Percentiles rank a stretch among this genome's conserved stretches.
Conservation (phyloP, 2,113 vertebrate genomes). For the Lota lota region DNA sequence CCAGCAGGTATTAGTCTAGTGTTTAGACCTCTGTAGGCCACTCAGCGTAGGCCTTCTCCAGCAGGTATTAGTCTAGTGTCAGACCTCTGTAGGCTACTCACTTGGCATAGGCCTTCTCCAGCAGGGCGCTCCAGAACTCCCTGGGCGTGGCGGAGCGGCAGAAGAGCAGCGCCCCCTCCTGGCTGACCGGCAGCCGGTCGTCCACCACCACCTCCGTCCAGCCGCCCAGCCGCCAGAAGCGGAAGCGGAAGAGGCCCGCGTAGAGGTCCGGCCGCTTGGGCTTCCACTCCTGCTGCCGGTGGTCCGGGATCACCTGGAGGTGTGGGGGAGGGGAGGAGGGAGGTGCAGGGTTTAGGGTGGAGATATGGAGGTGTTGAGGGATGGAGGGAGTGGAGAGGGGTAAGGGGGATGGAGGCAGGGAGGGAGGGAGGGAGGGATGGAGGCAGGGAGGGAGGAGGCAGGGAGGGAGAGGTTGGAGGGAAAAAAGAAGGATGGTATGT, state of each 20-base stretch:
- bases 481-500: no score
- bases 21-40: not conserved
- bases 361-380: no score
- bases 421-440: slow-evolving; percentile 18
- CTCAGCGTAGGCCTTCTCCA: slow-evolving; percentile 82
- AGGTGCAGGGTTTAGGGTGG: not conserved
- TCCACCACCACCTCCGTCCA: slow-evolving; percentile 81
- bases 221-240: slow-evolving; percentile 77
- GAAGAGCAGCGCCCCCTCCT: slow-evolving; percentile 75
- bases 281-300: slow-evolving; percentile 78
- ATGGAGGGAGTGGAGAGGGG: not conserved
- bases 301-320: slow-evolving; percentile 77
- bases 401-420: not conserved
- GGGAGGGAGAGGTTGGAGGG: no score
- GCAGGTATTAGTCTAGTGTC: slow-evolving; percentile 32
- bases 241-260: slow-evolving; percentile 79
- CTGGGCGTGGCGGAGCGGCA: slow-evolving; percentile 73
- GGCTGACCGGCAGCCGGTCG: slow-evolving; percentile 74
- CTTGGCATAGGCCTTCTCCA: slow-evolving; percentile 84
- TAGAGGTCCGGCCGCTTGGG: slow-evolving; percentile 66
- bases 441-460: not conserved
- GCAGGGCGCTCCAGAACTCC: slow-evolving; percentile 80
- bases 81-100: slow-evolving; percentile 37
- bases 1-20: slow-evolving; percentile 51
- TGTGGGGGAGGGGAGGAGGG: not conserved